phyloP scores from a whole-genome alignment of 23 tunicate species.

The Styela plicata region DNA sequence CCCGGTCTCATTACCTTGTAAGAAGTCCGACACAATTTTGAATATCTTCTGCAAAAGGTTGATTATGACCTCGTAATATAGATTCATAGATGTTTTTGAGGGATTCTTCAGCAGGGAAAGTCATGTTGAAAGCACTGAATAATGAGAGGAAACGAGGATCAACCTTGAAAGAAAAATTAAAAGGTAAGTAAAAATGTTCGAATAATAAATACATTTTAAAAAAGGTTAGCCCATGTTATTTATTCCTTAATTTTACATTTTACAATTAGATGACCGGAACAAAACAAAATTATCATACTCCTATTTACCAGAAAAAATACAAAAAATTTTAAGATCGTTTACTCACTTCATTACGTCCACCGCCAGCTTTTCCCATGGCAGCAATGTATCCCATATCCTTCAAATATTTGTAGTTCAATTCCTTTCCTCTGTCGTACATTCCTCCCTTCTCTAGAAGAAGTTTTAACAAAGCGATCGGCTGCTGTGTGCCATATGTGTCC shows the following conservation, averaged over 20 bases:
- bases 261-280: not conserved
- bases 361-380: conserved; percentile 99
- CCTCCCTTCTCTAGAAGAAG: conserved; percentile 93
- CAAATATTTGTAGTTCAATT: conserved; percentile 85
- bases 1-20: conserved; percentile 71
- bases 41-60: conserved; percentile 71
- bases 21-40: conserved; percentile 42
- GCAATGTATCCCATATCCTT: conserved; percentile 90
- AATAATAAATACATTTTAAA: too few species aligned
- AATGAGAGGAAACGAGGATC: conserved; percentile 94
- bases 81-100: conserved; percentile 85
- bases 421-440: conserved; percentile 97
- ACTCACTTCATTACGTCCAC: conserved; percentile 92
- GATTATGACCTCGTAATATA: conserved; percentile 76
- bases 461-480: conserved; percentile 96
- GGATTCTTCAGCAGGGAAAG: conserved; percentile 98
- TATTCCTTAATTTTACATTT: not conserved
- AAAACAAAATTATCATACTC: not conserved
- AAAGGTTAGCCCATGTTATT: too few species aligned
- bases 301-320: not conserved
- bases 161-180: conserved; percentile 40
- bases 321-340: too few species aligned
- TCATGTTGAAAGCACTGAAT: conserved; percentile 98
- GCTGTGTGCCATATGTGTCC: conserved; percentile 93
- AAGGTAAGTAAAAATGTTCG: too few species aligned